Evolutionary conservation across 2,113 vertebrate species (phyloP).

Genomic region (Corythoichthys haematopterus): DNA sequence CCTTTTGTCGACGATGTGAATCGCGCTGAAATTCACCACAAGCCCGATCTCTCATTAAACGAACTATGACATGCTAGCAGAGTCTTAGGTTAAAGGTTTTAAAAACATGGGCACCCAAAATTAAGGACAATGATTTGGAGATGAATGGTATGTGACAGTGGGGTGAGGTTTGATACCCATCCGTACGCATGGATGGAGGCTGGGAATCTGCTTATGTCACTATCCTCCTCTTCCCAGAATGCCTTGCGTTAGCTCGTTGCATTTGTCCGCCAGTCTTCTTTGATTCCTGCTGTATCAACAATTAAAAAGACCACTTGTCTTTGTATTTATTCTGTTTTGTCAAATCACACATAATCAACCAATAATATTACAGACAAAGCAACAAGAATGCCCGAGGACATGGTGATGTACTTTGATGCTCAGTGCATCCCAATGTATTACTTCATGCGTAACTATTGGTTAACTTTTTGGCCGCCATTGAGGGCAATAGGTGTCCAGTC

Average conservation of each 20-base stretch:
- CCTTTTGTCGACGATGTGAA: neutral
- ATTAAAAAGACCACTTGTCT: neutral
- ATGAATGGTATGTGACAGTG: slow-evolving; percentile 37
- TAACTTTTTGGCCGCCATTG: no score
- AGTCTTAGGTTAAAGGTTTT: slow-evolving; percentile 8
- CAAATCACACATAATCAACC: neutral
- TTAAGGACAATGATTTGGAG: slow-evolving; percentile 10
- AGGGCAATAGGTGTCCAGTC: no score
- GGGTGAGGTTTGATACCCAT: slow-evolving; percentile 37
- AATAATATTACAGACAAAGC: neutral
- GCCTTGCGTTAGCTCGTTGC: slow-evolving; percentile 16
- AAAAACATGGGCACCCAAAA: slow-evolving; percentile 14
- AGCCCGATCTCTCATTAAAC: slow-evolving; percentile 17
- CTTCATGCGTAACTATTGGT: neutral
- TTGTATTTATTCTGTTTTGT: neutral
- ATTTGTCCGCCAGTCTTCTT: slow-evolving; percentile 2
- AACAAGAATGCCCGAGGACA: slow-evolving; percentile 2
- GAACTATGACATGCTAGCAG: slow-evolving; percentile 9
- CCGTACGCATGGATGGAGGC: slow-evolving; percentile 60
- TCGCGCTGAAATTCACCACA: slow-evolving; percentile 3
- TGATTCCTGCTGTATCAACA: slow-evolving; percentile 9
- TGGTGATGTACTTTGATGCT: neutral
- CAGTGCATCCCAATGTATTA: neutral
- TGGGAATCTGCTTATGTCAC: slow-evolving; percentile 67
- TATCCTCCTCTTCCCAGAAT: slow-evolving; percentile 42